Conservation (phyloP, 2,113 vertebrate species). For the Phodopus roborovskii region DNA sequence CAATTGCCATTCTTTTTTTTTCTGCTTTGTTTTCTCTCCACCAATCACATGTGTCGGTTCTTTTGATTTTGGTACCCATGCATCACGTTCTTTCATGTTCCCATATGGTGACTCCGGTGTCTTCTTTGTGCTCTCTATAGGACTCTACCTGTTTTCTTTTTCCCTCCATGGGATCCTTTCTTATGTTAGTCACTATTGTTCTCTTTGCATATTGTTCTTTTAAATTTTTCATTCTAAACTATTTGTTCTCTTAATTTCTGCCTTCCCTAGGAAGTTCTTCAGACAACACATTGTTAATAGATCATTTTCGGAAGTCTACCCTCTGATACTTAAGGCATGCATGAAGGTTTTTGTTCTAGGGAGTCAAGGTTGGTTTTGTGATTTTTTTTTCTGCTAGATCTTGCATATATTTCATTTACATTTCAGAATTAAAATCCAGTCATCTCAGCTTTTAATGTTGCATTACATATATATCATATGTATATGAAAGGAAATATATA, state of each 20-base stretch:
- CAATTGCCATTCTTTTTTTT: neutral
- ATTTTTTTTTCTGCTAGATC: conserved; percentile 6
- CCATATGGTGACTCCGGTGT: neutral
- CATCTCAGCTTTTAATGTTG: neutral
- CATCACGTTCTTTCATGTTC: neutral
- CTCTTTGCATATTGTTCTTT: neutral
- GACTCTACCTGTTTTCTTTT: conserved; percentile 5
- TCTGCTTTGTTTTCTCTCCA: neutral
- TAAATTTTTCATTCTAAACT: neutral
- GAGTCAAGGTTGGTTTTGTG: neutral
- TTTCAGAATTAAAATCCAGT: neutral
- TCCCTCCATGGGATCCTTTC: neutral
- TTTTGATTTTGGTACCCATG: neutral
- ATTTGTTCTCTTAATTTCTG: conserved; percentile 11
- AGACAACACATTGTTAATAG: neutral
- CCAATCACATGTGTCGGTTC: neutral
- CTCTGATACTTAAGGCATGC: neutral
- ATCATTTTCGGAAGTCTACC: neutral
- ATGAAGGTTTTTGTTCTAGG: neutral
- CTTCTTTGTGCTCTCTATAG: neutral
- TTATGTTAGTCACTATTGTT: neutral
- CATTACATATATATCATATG: neutral
- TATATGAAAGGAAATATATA: too few species aligned
- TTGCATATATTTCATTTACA: neutral
- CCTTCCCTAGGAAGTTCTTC: conserved; percentile 29